Conservation (phyloP, 2,113 vertebrate species). For the Nesogale talazaci region DNA sequence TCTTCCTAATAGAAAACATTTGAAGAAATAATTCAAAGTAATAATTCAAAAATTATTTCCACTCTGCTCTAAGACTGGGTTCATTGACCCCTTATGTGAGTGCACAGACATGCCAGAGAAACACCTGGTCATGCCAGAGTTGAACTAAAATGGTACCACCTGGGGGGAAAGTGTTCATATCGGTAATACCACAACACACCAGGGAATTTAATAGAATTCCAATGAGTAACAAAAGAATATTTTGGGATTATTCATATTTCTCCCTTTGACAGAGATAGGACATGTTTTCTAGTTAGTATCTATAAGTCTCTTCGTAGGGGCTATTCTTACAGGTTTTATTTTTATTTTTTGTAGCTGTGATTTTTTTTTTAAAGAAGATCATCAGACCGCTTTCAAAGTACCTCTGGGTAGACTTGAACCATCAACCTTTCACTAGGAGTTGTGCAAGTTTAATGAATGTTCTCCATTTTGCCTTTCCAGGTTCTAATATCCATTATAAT, state of each 20-base stretch:
- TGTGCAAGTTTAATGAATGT: too few relatives aligned
- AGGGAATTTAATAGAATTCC: constrained; percentile 67
- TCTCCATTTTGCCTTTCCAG: too few relatives aligned
- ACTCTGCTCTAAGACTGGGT: constrained; percentile 46
- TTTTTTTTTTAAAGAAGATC: not conserved
- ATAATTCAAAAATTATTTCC: constrained; percentile 74
- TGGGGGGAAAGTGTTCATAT: constrained; percentile 38
- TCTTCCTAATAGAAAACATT: constrained; percentile 73
- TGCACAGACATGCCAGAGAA: constrained; percentile 54
- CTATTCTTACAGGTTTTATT: not conserved
- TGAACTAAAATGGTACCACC: constrained; percentile 69
- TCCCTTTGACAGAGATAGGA: not conserved
- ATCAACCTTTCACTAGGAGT: not conserved
- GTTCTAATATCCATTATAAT: too few relatives aligned
- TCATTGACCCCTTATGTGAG: constrained; percentile 63
- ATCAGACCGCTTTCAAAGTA: not conserved
- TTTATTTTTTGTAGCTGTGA: not conserved
- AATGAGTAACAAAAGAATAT: constrained; percentile 64
- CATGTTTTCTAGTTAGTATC: constrained; percentile 13
- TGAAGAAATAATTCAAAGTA: constrained; percentile 72
- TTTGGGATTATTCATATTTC: constrained; percentile 18
- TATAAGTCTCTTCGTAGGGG: constrained; percentile 4
- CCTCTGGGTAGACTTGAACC: not conserved
- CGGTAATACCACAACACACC: constrained; percentile 50
- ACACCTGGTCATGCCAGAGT: constrained; percentile 60